Conservation (phyloP, 2,888 invertebrate species). For the Odiellus spinosus region DNA sequence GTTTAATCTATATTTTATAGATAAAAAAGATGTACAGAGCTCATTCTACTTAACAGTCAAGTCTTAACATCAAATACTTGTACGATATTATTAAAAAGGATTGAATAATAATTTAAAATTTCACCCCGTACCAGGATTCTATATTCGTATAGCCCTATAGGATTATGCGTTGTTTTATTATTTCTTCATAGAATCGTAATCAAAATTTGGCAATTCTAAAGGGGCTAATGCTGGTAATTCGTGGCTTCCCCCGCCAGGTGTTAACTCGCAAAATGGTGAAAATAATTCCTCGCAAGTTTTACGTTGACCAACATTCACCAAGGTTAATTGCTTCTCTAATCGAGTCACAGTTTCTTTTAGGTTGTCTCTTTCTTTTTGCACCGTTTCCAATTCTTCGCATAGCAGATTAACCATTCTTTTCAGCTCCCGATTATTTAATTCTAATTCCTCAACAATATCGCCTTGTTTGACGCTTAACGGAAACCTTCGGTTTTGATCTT, state of each 20-base stretch:
- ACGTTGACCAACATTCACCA: not conserved
- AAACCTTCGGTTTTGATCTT: not conserved
- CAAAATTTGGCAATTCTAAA: conserved; percentile 1
- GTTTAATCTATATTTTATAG: no score
- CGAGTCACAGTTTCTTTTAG: not conserved
- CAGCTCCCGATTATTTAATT: not conserved
- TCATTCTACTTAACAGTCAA: no score
- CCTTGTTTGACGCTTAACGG: not conserved
- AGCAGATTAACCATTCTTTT: not conserved
- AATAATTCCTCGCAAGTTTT: not conserved
- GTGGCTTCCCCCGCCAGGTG: not conserved
- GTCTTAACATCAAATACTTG: no score
- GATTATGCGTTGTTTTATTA: not conserved
- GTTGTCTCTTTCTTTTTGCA: not conserved
- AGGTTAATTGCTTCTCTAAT: not conserved
- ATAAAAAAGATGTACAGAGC: no score
- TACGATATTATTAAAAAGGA: no score
- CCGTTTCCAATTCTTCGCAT: not conserved
- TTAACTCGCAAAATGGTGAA: not conserved
- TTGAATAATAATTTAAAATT: no score
- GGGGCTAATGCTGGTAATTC: not conserved
- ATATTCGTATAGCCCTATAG: no score
- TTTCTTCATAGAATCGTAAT: not conserved
- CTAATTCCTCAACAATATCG: not conserved
- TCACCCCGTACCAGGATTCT: no score